These are phyloP conservation scores for Parnassius orleans DNA, from an alignment of 2,888 invertebrate genomes.

Conservation along the genomic window DNA sequence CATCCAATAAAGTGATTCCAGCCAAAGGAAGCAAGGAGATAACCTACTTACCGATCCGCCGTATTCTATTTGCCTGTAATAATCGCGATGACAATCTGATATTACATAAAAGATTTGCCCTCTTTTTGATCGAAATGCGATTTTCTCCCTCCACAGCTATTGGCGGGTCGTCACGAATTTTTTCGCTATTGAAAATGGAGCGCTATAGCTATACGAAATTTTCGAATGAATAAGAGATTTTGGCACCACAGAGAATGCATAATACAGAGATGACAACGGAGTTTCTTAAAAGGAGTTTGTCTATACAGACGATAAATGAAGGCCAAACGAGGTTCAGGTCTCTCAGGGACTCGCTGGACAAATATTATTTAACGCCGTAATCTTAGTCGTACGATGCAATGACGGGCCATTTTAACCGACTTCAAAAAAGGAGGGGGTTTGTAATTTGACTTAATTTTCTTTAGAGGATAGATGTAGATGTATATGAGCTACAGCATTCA, in stretches of 20 bases:
- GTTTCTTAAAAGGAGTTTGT: conserved; percentile 6
- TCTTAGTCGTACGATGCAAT: not conserved
- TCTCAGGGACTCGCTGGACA: not conserved
- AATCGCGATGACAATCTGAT: conserved; percentile 81
- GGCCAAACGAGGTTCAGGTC: not conserved
- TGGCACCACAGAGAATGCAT: conserved; percentile 61
- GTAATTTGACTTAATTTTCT: too few relatives aligned
- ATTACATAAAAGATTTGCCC: conserved; percentile 81
- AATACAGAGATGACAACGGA: conserved; percentile 41
- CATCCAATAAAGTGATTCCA: conserved; percentile 75
- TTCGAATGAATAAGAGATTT: conserved; percentile 75
- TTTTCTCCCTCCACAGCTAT: conserved; percentile 77
- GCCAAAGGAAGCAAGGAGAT: conserved; percentile 75
- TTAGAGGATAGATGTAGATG: too few relatives aligned
- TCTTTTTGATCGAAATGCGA: conserved; percentile 79
- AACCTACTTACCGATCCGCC: conserved; percentile 79
- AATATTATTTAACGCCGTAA: not conserved
- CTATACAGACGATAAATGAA: conserved; percentile 1
- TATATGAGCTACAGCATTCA: too few relatives aligned
- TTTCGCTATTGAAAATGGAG: conserved; percentile 72
- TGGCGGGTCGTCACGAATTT: conserved; percentile 72
- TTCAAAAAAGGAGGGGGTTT: too few relatives aligned
- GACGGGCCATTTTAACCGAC: too few relatives aligned
- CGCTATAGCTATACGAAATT: conserved; percentile 64
- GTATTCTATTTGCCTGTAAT: conserved; percentile 81